Evolutionary conservation across 2,797 vertebrate species (phyloP).

Genomic region (Gallinago stenura): DNA sequence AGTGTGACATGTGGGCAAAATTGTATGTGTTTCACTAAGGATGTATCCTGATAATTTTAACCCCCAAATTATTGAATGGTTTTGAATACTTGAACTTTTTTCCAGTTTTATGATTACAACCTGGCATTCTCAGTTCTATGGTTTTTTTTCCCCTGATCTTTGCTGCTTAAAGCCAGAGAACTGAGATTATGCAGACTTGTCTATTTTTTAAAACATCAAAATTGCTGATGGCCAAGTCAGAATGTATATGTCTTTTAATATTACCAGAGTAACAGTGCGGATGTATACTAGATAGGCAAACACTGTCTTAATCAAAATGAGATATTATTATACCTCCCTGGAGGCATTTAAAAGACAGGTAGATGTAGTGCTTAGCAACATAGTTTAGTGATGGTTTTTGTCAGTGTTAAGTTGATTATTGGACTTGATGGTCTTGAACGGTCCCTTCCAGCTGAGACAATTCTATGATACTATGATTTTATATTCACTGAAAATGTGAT

Average conservation of each 20-base stretch:
- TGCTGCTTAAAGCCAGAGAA: not conserved
- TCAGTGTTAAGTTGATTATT: too few relatives aligned
- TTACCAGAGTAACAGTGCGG: not conserved
- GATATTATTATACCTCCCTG: too few relatives aligned
- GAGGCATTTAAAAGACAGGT: too few relatives aligned
- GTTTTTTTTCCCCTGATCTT: not conserved
- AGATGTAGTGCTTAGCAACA: too few relatives aligned
- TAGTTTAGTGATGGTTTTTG: too few relatives aligned
- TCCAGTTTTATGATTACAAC: not conserved
- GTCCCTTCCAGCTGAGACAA: too few relatives aligned
- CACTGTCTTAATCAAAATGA: not conserved
- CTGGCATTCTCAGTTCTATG: not conserved
- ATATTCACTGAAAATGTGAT: not conserved
- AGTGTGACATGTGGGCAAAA: not conserved
- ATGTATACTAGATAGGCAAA: not conserved
- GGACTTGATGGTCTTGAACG: too few relatives aligned
- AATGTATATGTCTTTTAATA: not conserved
- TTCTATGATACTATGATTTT: too few relatives aligned
- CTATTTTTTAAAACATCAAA: not conserved
- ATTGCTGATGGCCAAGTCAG: not conserved
- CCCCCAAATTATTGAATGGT: accelerated
- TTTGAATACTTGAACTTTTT: not conserved
- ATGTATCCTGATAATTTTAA: not conserved
- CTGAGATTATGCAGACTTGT: not conserved
- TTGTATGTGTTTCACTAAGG: not conserved